Percentiles rank a stretch among this genome's conserved stretches.
Conservation (phyloP, 2,888 invertebrate genomes). For the Lottia gigantea region DNA sequence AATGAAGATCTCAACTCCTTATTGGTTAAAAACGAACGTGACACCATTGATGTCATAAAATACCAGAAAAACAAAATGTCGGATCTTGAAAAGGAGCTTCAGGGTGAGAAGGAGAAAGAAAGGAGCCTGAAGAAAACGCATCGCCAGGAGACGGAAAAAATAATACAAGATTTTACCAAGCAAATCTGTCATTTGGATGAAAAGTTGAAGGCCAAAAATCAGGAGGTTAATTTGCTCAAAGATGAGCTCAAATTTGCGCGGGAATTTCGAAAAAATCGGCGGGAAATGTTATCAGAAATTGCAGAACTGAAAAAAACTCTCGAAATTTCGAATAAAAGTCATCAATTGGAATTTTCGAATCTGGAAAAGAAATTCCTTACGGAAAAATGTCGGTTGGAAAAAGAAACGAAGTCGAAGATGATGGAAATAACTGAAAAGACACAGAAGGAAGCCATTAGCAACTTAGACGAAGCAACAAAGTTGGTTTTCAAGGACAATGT, state of each 20-base stretch:
- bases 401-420: background rate
- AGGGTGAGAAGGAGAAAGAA: background rate
- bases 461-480: background rate
- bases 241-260: background rate
- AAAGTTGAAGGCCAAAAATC: background rate
- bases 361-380: background rate
- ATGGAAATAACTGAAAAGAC: background rate
- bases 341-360: background rate
- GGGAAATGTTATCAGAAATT: background rate
- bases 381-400: background rate
- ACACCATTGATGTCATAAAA: background rate
- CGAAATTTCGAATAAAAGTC: background rate
- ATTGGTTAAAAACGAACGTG: background rate
- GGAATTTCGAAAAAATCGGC: background rate
- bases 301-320: background rate
- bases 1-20: background rate
- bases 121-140: background rate
- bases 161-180: background rate
- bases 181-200: background rate
- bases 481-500: background rate
- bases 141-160: background rate
- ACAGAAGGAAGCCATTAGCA: background rate
- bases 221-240: background rate
- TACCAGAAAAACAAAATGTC: background rate
- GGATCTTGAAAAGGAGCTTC: background rate